Evolutionary conservation across 2,888 invertebrate species (phyloP), one percentile per base, ranked within the genome.

Genomic region (Eumacrocentrus americanus): DNA sequence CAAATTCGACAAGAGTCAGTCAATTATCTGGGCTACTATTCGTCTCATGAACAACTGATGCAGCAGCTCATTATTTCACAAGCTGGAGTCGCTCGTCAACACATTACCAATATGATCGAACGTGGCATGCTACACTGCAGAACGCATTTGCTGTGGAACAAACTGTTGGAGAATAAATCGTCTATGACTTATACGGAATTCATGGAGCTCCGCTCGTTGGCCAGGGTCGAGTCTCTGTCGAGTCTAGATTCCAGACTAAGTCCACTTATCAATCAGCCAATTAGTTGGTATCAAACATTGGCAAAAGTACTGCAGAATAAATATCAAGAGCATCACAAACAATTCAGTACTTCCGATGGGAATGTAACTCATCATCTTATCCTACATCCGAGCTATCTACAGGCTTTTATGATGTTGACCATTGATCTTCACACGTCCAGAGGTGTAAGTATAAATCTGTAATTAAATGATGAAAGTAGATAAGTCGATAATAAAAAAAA

Each of bases 61-160:
- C 87, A 87, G 65, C 84, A 85, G 67, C 76, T 87, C 59, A 86
- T 88, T 57, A 77, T 83, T 68, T 84, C 86, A 29, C 86, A 87
- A 72, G 86, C 86, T 0, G 75, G 80, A 18, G 81, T 82, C 2
- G 86, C 86, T 0, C 83, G 84, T 47, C 81, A 81, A 44, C 84
- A 85, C 66, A 87, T 90, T 35, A 79, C 81, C 18, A 82, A 83
- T 23, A 87, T 90, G 83, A 86, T 90, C 2, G 82, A 85, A 9
- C 84, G 84, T 69, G 89, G 90, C 14, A 86, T 86, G 72, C 82
- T 87, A 11, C 87, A 89, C 72, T 90, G 90, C 74, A 82, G 89
- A 50, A 86, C 89, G 35, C 89, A 90, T 76, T 79, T 86, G n/a
- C 80, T 90, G 3, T 91, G 91, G 91, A 86, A 88, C 67, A 84